A percentile compares a stretch with the other conserved stretches of the same genome.
phyloP scores from a whole-genome alignment of 2,797 vertebrate genomes.

The Manis crassicaudata region DNA sequence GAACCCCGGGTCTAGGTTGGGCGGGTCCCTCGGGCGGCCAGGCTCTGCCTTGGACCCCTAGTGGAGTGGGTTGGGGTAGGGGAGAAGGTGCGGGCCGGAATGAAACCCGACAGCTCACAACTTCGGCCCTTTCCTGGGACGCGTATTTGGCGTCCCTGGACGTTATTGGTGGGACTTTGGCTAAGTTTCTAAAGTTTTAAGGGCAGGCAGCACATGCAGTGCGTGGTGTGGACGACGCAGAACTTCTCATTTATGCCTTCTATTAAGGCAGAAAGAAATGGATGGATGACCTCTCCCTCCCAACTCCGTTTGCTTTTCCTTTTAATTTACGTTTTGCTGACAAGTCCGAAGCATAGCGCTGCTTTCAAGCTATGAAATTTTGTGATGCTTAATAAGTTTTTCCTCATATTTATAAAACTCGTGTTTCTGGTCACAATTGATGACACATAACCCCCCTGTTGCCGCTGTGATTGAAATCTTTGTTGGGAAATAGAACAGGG shows the following conservation, averaged over 20 bases:
- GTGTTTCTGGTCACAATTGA: neutral
- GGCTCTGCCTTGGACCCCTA: neutral
- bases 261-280: neutral
- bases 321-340: neutral
- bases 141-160: neutral
- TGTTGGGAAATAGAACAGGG: neutral
- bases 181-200: neutral
- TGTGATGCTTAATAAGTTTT: neutral
- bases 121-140: neutral
- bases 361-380: neutral
- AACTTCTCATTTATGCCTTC: neutral
- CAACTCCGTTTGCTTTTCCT: neutral
- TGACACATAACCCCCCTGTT: neutral
- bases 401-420: neutral
- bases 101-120: neutral
- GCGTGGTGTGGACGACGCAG: neutral
- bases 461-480: neutral
- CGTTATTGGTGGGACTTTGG: neutral
- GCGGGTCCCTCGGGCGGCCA: neutral
- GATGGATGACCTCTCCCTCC: neutral
- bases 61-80: neutral
- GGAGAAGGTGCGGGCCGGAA: neutral
- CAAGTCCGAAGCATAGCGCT: slow-evolving; percentile 35
- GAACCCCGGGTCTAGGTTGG: neutral
- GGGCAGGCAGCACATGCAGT: neutral